A percentile compares a stretch with the other conserved stretches of the same genome.
Conservation (phyloP, 2,888 invertebrate genomes). For the Myopa testacea region DNA sequence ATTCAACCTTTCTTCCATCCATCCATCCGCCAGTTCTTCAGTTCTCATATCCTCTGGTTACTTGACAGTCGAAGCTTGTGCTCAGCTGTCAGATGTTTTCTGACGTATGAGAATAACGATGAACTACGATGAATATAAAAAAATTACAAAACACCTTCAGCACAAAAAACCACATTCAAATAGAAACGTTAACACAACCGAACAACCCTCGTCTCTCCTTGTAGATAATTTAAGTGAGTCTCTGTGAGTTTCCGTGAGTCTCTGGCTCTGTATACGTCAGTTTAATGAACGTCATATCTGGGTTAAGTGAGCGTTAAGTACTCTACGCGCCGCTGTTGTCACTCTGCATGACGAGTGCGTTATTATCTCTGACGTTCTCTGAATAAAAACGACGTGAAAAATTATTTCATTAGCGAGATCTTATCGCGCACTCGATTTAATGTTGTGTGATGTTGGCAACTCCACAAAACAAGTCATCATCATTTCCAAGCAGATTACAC, state of each 20-base stretch:
- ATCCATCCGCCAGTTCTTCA: too few species aligned
- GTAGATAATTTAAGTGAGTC: not conserved
- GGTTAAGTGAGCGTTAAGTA: constrained; percentile 22
- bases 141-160: too few species aligned
- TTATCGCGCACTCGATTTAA: constrained; percentile 7
- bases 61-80: too few species aligned
- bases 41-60: too few species aligned
- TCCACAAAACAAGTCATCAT: not conserved
- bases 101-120: too few species aligned
- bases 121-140: too few species aligned
- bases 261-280: not conserved
- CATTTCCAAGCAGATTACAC: too few species aligned
- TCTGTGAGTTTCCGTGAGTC: not conserved
- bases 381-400: not conserved
- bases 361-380: not conserved
- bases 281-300: not conserved
- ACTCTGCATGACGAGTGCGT: not conserved
- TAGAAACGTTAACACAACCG: too few species aligned
- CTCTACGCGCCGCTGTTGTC: not conserved
- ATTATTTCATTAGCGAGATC: constrained; percentile 19
- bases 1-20: too few species aligned
- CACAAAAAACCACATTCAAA: too few species aligned
- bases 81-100: too few species aligned
- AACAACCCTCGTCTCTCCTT: too few species aligned
- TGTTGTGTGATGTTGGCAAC: not conserved